phyloP scores from a whole-genome alignment of 2,113 vertebrate genomes.

The Octodon degus region DNA sequence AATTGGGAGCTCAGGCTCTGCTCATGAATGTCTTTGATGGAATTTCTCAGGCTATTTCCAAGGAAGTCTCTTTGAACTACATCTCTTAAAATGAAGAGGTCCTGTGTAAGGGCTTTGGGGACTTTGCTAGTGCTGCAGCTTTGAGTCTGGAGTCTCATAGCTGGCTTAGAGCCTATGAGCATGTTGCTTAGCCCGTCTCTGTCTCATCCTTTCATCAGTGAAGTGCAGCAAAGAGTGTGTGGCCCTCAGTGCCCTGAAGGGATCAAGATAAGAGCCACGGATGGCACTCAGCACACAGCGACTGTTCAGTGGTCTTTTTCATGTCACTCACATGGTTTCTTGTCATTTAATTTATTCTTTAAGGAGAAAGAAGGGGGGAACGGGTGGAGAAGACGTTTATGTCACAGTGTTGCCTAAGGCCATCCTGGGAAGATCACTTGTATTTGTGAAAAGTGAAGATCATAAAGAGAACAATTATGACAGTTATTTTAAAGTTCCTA shows the following conservation, averaged over 20 bases:
- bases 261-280: not conserved
- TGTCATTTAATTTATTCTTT: not conserved
- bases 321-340: not conserved
- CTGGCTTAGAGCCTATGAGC: no score
- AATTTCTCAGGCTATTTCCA: not conserved
- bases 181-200: not conserved
- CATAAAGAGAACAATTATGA: not conserved
- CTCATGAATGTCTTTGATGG: not conserved
- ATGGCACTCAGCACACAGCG: not conserved
- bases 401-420: not conserved
- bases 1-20: not conserved
- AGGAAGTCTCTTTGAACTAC: not conserved
- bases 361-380: not conserved
- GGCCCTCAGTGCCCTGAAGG: not conserved
- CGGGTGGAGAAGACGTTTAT: not conserved
- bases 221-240: not conserved
- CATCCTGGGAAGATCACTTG: not conserved
- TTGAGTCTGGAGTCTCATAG: not conserved
- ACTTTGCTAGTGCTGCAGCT: fast-evolving
- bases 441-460: not conserved
- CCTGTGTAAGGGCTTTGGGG: not conserved
- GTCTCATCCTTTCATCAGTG: not conserved
- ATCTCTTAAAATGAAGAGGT: not conserved
- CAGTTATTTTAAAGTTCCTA: constrained; percentile 10
- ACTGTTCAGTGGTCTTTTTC: not conserved